Conservation (phyloP, 2,888 invertebrate species). For the Drosophila infuscata region DNA sequence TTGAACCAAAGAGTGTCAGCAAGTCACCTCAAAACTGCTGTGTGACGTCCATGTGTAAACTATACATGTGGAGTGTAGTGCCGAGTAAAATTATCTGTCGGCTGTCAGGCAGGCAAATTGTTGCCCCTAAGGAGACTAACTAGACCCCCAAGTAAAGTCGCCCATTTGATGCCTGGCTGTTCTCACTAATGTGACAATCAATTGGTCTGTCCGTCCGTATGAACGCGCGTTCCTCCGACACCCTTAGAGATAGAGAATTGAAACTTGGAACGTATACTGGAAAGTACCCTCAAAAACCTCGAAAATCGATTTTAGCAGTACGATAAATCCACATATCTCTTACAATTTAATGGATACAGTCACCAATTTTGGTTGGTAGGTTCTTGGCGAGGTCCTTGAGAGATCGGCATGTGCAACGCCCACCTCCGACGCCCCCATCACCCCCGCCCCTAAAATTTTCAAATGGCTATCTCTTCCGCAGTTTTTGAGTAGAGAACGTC, state of each 20-base stretch:
- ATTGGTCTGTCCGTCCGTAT: too few species aligned
- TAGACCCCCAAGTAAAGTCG: conserved; percentile 11
- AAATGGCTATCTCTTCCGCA: too few species aligned
- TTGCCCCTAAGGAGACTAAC: conserved; percentile 63
- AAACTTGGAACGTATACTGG: neutral
- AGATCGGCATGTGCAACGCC: too few species aligned
- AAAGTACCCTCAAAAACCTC: too few species aligned
- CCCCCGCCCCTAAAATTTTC: too few species aligned
- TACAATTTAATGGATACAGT: too few species aligned
- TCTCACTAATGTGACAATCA: conserved; percentile 66
- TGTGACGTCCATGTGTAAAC: neutral
- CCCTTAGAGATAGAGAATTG: neutral
- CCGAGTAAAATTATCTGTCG: conserved; percentile 45
- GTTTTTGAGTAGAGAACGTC: too few species aligned
- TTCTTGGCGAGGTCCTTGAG: too few species aligned
- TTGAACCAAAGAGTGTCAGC: conserved; percentile 47
- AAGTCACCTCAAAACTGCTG: conserved; percentile 10
- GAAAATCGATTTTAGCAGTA: too few species aligned
- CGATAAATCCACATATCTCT: too few species aligned
- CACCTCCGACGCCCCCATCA: too few species aligned
- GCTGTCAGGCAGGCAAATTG: conserved; percentile 43
- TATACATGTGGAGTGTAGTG: conserved; percentile 6
- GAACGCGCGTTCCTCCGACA: neutral
- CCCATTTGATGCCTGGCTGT: conserved; percentile 18
- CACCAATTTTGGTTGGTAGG: too few species aligned